phyloP scores from a whole-genome alignment of 2,888 invertebrate genomes.

The Dryococelus australis region DNA sequence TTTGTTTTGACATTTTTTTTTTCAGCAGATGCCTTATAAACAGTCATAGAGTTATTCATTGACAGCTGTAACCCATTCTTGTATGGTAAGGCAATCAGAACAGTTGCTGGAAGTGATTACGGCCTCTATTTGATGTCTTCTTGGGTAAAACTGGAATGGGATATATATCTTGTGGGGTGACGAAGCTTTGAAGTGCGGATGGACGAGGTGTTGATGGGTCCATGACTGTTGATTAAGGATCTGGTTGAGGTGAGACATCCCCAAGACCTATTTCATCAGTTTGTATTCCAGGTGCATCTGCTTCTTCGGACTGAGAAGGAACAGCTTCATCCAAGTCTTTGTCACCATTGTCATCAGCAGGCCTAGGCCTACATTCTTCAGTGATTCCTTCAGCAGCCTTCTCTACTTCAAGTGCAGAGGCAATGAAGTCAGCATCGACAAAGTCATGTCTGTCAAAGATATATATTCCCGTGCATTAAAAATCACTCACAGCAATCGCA shows the following conservation, averaged over 20 bases:
- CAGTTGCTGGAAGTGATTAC: conserved; percentile 13
- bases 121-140: not conserved
- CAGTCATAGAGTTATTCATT: not conserved
- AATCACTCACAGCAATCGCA: not conserved
- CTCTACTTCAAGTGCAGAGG: not conserved
- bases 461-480: not conserved
- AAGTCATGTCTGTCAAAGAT: not conserved
- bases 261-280: not conserved
- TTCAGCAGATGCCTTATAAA: not conserved
- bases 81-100: not conserved
- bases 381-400: not conserved
- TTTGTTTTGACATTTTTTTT: not conserved
- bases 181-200: not conserved
- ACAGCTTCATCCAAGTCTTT: not conserved
- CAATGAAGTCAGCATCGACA: not conserved
- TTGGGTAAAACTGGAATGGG: not conserved
- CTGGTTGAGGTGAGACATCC: not conserved
- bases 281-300: not conserved
- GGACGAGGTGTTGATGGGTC: conserved; percentile 11
- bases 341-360: not conserved
- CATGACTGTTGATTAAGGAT: not conserved
- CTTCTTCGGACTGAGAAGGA: not conserved
- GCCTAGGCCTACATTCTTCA: not conserved
- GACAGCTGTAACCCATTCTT: not conserved
- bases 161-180: not conserved